A percentile compares a stretch with the other conserved stretches of the same genome.
phyloP scores from a whole-genome alignment of 1,140 invertebrate species.

The Aphelenchoides besseyi region DNA sequence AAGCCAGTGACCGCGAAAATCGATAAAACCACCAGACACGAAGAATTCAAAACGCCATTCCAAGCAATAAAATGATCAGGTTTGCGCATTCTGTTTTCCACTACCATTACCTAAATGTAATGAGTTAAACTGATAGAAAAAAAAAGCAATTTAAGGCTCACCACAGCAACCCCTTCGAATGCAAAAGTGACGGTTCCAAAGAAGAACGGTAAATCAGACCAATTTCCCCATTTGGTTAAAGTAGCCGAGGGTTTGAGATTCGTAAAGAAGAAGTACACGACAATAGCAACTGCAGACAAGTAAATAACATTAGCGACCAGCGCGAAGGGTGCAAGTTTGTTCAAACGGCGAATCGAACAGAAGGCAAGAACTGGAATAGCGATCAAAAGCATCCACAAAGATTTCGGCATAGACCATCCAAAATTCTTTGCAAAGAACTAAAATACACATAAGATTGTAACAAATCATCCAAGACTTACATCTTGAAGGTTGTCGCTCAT shows the following conservation, averaged over 20 bases:
- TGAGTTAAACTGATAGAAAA: conserved; percentile 19
- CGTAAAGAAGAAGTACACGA: conserved; percentile 41
- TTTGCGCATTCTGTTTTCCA: conserved; percentile 56
- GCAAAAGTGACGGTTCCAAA: conserved; percentile 85
- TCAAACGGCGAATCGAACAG: conserved; percentile 47
- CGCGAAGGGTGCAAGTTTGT: conserved; percentile 44
- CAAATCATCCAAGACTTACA: conserved; percentile 30
- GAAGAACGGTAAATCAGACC: conserved; percentile 76
- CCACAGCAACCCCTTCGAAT: conserved; percentile 83
- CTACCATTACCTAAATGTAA: conserved; percentile 37
- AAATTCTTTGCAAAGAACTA: conserved; percentile 49
- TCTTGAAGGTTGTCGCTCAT: conserved; percentile 73
- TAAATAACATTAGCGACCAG: conserved; percentile 48
- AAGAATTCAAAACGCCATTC: conserved; percentile 51
- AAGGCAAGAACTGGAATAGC: conserved; percentile 41
- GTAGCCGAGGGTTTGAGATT: conserved; percentile 31
- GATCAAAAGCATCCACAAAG: conserved; percentile 48
- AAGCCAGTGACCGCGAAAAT: conserved; percentile 54
- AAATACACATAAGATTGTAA: conserved; percentile 22
- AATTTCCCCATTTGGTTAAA: conserved; percentile 39
- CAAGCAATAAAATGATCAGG: conserved; percentile 52
- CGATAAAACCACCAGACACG: conserved; percentile 46
- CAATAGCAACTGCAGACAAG: conserved; percentile 42
- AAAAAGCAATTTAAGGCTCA: conserved; percentile 54
- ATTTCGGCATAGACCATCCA: conserved; percentile 38